Percentiles rank a stretch among this genome's conserved stretches.
phyloP scores from a whole-genome alignment of 2,113 vertebrate genomes.

The Colistium nudipinnis region DNA sequence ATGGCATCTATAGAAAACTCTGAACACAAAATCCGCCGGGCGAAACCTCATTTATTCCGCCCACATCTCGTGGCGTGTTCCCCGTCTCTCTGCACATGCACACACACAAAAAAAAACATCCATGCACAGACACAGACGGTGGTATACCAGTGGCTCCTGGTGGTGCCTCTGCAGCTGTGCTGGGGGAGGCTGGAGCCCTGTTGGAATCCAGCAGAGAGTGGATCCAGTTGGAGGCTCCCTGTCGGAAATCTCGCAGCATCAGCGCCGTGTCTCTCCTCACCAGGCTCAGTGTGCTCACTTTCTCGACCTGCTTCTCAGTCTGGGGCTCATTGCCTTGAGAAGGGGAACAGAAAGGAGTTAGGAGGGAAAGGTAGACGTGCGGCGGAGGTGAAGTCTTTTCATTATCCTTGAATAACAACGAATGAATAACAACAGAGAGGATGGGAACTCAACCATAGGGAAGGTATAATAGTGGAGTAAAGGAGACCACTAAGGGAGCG shows the following conservation, averaged over 20 bases:
- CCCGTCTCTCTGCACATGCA: slow-evolving; percentile 3
- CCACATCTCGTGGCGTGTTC: background rate
- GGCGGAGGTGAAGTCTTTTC: background rate
- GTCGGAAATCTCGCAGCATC: slow-evolving; percentile 84
- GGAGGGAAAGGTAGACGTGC: slow-evolving; percentile 1
- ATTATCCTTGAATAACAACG: slow-evolving; percentile 14
- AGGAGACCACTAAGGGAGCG: background rate
- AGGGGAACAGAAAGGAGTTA: background rate
- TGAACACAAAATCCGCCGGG: slow-evolving; percentile 2
- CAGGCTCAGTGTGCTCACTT: slow-evolving; percentile 82
- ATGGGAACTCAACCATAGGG: slow-evolving; percentile 19
- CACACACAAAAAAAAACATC: slow-evolving; percentile 9
- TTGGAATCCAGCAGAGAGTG: slow-evolving; percentile 84
- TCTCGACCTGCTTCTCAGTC: slow-evolving; percentile 80
- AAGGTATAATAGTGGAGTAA: slow-evolving; percentile 14
- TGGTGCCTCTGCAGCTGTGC: slow-evolving; percentile 43
- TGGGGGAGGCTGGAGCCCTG: slow-evolving; percentile 51
- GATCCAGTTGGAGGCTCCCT: slow-evolving; percentile 90
- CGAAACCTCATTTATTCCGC: slow-evolving; percentile 26
- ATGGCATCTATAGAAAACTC: slow-evolving; percentile 20
- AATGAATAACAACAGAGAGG: slow-evolving; percentile 33
- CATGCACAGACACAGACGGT: slow-evolving; percentile 3
- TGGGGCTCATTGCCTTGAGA: slow-evolving; percentile 79
- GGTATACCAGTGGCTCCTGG: slow-evolving; percentile 57
- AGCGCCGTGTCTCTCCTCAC: slow-evolving; percentile 85